Percentiles rank a stretch among this genome's conserved stretches.
Conservation (phyloP, 2,797 vertebrate genomes). For the Hafferia zeledoni region DNA sequence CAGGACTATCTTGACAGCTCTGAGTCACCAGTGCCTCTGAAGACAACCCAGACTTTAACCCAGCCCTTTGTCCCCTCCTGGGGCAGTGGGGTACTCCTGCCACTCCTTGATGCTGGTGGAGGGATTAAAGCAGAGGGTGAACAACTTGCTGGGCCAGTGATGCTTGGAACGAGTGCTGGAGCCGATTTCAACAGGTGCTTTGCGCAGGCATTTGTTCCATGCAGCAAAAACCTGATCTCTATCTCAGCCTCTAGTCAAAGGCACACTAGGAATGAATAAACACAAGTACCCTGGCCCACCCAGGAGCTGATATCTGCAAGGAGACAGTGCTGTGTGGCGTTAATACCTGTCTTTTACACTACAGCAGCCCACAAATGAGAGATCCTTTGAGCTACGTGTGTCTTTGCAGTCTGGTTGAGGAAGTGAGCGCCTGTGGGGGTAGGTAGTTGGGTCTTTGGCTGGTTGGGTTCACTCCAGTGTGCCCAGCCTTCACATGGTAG, state of each 20-base stretch:
- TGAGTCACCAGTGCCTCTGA: neutral
- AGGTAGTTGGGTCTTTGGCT: neutral
- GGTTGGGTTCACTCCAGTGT: accelerated
- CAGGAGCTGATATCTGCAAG: neutral
- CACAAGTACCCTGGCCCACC: neutral
- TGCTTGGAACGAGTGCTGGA: neutral
- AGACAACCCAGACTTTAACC: neutral
- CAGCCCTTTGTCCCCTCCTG: neutral
- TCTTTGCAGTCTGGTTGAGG: neutral
- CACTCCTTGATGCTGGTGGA: neutral
- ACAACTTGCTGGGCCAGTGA: neutral
- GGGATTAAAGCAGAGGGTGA: neutral
- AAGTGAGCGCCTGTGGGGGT: neutral
- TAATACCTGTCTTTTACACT: neutral
- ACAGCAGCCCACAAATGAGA: neutral
- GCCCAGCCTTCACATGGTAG: neutral
- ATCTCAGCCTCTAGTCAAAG: neutral
- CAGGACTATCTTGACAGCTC: neutral
- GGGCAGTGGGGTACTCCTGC: neutral
- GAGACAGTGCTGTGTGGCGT: neutral
- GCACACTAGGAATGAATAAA: neutral
- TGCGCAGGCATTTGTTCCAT: neutral
- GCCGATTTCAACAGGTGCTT: neutral
- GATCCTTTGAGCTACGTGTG: neutral
- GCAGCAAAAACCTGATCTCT: neutral